Evolutionary conservation across 2,113 vertebrate genomes (phyloP), one percentile per base, ranked within the genome.

Genomic region (Apistogramma diplotaenia): DNA sequence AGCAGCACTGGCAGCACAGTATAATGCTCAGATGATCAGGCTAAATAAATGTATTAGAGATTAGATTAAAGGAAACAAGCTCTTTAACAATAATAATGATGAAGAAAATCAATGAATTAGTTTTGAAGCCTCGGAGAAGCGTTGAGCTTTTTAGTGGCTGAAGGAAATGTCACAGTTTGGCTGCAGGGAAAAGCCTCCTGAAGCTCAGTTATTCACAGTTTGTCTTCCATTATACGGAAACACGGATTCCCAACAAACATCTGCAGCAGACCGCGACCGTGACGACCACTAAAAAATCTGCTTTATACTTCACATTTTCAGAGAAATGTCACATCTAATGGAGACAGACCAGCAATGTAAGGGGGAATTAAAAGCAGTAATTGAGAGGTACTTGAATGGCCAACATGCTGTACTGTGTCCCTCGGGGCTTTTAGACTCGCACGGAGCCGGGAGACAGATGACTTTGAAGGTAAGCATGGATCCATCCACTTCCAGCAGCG

Each of bases 351-450:
- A 74, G 83, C 78, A 81, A 76, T 53, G 80, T 78, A 74, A 60
- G 62, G 77, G 77, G 60, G 81, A 89, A 92, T 91, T 91, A 90
- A 89, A 89, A 83, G 78, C 78, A 91, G 81, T 90, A 90, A 91
- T 92, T 88, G 85, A 87, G 83, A 85, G 75, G 54, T 81, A 65
- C 92, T 92, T 86, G 76, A 88, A 81, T 83, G 86, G 72, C 75
- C 85, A 92, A 85, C 91, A 91, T 91, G 87, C 67, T 86, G 78
- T 29, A 76, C 74, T 70, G 53, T 78, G 80, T 91, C 87, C 87
- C 88, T 57, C 56, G 74, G 79, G 88, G 83, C 87, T 81, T 83
- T 84, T 85, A 81, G 80, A 75, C 83, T 85, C 82, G 71, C 82
- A 76, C 78, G 76, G 84, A 78, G 82, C 77, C 51, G 13, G 74